Base-by-base conservation (phyloP, 2,797 vertebrate genomes). In the Cirrhinus molitorella region DNA sequence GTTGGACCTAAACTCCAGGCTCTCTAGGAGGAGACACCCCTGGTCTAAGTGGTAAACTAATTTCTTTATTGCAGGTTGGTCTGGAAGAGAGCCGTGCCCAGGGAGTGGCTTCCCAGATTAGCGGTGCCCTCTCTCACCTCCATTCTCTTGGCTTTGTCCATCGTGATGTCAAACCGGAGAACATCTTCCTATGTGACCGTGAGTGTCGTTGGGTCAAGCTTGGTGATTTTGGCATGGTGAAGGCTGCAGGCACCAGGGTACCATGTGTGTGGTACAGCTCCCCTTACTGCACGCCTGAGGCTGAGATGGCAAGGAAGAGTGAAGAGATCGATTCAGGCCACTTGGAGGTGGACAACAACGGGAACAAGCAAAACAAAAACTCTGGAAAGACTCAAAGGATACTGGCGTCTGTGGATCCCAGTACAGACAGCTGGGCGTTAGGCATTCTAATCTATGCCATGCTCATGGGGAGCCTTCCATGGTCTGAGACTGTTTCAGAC, bases 91-190 rank as follows among this genome's bases (percentile, higher is more conserved):
- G 85, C 0, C 93, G 94, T 0, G 93, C 93, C 1, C 96, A 98
- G 91, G 93, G 95, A 49, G 97, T 97, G 23, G 95, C 96, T 3
- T 93, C 90, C 51, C 97, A 99, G 92, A 94, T 99, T 0, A 95
- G 96, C 17, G 95, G 96, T 0, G 97, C 97, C 0, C 94, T 99
- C 88, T 94, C 96, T 79, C 96, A 97, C 88, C 93, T 99, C 89
- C 98, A 99, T 93, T 96, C 96, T 25, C 96, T 98, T 81, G 98
- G 98, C 23, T 95, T 99, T 75, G 98, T 99, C 91, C 98, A 99
- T 93, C 93, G 98, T 83, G 98, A 99, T 81, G 92, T 99, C 86
- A 99, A 99, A 92, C 98, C 98, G 2, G 98, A 99, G 90, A 99
- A 99, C 83, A 96, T 99, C 70, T 95, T 99, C 85, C 95, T 99